Conservation (phyloP, 2,113 vertebrate genomes). For the Syrrhaptes paradoxus region DNA sequence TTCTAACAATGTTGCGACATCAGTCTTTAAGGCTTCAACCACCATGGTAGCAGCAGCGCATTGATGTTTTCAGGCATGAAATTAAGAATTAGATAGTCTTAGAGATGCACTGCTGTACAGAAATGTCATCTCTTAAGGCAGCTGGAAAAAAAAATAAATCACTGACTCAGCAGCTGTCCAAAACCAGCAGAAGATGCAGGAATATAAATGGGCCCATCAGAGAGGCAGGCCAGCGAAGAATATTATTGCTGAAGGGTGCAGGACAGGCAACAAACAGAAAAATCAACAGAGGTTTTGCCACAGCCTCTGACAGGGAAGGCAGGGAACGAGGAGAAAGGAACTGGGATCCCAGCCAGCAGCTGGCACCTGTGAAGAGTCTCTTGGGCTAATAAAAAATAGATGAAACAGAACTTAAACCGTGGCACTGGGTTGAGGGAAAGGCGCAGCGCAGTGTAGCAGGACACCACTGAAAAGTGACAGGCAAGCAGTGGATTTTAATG, state of each 20-base stretch:
- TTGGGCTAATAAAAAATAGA: not conserved
- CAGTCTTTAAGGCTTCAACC: not conserved
- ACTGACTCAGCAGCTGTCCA: not conserved
- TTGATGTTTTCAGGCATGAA: not conserved
- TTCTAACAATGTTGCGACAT: fast-evolving
- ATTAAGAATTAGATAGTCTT: not conserved
- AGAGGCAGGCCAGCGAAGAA: not conserved
- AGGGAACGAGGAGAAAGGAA: not conserved
- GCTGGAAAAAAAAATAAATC: not conserved
- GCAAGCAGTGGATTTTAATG: not conserved
- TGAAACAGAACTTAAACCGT: not conserved
- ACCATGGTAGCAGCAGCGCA: fast-evolving
- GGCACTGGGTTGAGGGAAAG: not conserved
- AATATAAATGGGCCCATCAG: not conserved
- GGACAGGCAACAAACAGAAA: not conserved
- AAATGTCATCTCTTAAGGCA: not conserved
- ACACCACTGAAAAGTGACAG: not conserved
- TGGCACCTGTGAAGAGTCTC: not conserved
- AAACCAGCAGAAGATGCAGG: not conserved
- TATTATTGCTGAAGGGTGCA: not conserved
- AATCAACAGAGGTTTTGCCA: not conserved
- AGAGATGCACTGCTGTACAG: not conserved
- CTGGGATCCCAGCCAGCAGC: not conserved
- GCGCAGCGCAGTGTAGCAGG: not conserved
- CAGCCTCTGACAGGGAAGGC: not conserved